phyloP scores from a whole-genome alignment of 1,140 invertebrate species.

The Papilio helenus region DNA sequence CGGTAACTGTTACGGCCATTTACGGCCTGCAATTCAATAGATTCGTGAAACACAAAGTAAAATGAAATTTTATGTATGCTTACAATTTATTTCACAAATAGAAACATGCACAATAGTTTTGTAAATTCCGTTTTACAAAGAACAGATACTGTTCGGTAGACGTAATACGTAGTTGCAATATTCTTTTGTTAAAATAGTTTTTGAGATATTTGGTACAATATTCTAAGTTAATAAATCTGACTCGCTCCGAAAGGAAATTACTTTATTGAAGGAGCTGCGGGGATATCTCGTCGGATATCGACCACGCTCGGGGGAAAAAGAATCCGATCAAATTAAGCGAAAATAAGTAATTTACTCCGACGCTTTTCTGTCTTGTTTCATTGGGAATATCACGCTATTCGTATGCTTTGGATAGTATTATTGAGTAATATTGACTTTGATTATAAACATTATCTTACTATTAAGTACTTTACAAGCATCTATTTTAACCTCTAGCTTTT shows the following conservation, averaged over 20 bases:
- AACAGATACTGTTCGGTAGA: not conserved
- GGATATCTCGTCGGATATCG: conserved; percentile 46
- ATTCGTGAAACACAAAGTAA: conserved; percentile 21
- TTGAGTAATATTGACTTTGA: not conserved
- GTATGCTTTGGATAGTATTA: not conserved
- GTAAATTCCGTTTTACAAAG: not conserved
- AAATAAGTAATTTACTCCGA: not conserved
- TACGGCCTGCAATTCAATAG: conserved; percentile 21
- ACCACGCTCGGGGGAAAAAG: conserved; percentile 1
- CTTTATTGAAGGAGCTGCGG: conserved; percentile 46
- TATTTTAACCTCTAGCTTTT: not conserved
- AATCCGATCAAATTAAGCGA: conserved; percentile 1
- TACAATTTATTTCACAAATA: not conserved
- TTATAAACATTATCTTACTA: not conserved
- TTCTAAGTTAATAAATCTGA: conserved; percentile 40
- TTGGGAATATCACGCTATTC: not conserved
- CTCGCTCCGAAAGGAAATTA: conserved; percentile 50
- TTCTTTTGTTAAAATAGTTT: not conserved
- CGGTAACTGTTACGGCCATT: conserved; percentile 53
- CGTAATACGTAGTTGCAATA: not conserved
- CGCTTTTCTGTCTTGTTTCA: conserved; percentile 8
- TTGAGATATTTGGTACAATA: not conserved
- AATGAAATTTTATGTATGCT: conserved; percentile 1
- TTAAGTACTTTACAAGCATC: not conserved
- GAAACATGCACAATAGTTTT: not conserved